Evolutionary conservation across 2,888 invertebrate genomes (phyloP).

Genomic region (Octonoba sinensis): DNA sequence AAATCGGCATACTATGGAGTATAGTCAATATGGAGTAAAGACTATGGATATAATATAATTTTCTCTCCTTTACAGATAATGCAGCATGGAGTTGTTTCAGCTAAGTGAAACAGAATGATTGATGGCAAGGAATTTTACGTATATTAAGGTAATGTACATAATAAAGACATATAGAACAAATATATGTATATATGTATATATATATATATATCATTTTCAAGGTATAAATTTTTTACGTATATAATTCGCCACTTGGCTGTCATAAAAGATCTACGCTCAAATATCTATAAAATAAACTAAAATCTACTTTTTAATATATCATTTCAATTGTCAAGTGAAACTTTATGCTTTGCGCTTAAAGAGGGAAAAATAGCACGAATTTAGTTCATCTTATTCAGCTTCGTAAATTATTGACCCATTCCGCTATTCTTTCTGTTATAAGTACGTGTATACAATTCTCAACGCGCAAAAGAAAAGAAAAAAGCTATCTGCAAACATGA

Average conservation of each 20-base stretch:
- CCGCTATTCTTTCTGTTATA: no score
- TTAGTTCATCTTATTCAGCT: no score
- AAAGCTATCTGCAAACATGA: no score
- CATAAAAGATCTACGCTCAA: slow-evolving; percentile 16
- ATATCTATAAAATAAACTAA: slow-evolving; percentile 3
- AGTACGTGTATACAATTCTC: no score
- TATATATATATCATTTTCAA: slow-evolving; percentile 13
- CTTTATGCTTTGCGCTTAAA: not conserved
- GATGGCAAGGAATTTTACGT: slow-evolving; percentile 52
- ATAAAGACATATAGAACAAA: slow-evolving; percentile 52
- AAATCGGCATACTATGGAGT: not conserved
- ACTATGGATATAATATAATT: slow-evolving; percentile 4
- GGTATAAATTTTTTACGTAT: slow-evolving; percentile 45
- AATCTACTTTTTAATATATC: slow-evolving; percentile 10
- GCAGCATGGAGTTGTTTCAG: slow-evolving; percentile 9
- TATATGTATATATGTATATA: slow-evolving; percentile 11
- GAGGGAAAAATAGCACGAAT: no score
- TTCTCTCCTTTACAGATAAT: slow-evolving; percentile 16
- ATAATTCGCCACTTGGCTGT: slow-evolving; percentile 21
- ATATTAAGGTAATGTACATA: slow-evolving; percentile 50
- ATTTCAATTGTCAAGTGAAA: not conserved
- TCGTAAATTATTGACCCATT: no score
- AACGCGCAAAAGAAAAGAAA: no score
- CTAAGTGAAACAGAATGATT: slow-evolving; percentile 9
- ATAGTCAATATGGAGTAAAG: not conserved